These are phyloP conservation scores for Perodicticus potto DNA, from an alignment of 2,797 vertebrate genomes.

Conservation along the genomic window DNA sequence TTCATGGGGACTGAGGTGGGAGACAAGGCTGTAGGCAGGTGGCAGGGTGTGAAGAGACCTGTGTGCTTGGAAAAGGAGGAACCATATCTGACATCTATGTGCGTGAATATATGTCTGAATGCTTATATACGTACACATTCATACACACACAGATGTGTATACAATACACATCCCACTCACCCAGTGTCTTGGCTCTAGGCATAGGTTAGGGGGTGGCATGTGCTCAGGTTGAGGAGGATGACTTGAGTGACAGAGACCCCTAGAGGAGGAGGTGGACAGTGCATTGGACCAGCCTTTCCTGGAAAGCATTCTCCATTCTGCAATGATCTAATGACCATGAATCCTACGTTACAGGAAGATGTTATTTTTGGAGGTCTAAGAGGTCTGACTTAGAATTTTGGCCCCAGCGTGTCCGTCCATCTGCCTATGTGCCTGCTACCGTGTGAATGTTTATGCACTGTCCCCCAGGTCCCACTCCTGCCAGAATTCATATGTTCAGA, in stretches of 20 bases:
- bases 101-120: not conserved
- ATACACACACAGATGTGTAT: not conserved
- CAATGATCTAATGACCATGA: not conserved
- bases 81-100: not conserved
- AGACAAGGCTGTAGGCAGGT: not conserved
- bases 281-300: not conserved
- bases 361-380: not conserved
- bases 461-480: too few species aligned
- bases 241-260: not conserved
- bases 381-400: not conserved
- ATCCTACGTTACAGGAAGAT: not conserved
- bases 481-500: not conserved
- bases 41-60: not conserved
- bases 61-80: not conserved
- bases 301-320: not conserved
- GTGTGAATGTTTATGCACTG: not conserved
- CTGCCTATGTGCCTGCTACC: not conserved
- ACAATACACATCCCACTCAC: too few species aligned
- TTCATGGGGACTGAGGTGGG: not conserved
- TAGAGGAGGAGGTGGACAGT: not conserved
- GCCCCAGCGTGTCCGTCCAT: not conserved
- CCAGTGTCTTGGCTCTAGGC: not conserved
- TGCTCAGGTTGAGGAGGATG: not conserved
- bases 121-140: fast-evolving
- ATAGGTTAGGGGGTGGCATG: not conserved